Evolutionary conservation across 2,797 vertebrate genomes (phyloP).

Genomic region (Onychomys leucogaster): DNA sequence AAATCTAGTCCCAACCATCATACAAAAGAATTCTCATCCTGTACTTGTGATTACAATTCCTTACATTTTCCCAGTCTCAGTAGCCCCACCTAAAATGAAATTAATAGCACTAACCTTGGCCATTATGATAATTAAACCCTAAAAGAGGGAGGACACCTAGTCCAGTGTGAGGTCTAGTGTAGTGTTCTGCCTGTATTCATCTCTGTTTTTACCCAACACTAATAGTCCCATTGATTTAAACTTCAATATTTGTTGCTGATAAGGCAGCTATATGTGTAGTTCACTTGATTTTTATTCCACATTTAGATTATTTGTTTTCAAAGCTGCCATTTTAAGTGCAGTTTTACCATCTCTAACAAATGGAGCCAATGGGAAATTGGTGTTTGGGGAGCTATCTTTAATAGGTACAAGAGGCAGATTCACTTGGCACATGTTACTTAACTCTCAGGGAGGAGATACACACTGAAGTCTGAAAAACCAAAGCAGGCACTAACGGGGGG

Average conservation of each 20-base stretch:
- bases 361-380: conserved; percentile 56
- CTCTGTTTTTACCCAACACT: neutral
- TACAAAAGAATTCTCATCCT: neutral
- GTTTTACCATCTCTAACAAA: conserved; percentile 67
- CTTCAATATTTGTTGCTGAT: conserved; percentile 31
- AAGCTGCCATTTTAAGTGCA: conserved; percentile 59
- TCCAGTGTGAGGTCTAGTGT: accelerated
- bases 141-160: accelerated
- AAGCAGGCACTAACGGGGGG: neutral
- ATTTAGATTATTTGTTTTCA: conserved; percentile 52
- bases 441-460: neutral
- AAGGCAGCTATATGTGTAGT: neutral
- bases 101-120: neutral
- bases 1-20: neutral
- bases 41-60: neutral
- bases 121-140: neutral
- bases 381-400: conserved; percentile 50
- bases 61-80: neutral
- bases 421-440: neutral
- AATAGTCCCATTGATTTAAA: neutral
- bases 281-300: conserved; percentile 65
- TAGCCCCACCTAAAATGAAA: neutral
- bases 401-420: conserved; percentile 46
- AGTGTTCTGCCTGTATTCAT: neutral
- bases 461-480: conserved; percentile 4